Percentiles rank a stretch among this genome's conserved stretches.
phyloP scores from a whole-genome alignment of 1,140 invertebrate genomes.

The Asobara japonica region DNA sequence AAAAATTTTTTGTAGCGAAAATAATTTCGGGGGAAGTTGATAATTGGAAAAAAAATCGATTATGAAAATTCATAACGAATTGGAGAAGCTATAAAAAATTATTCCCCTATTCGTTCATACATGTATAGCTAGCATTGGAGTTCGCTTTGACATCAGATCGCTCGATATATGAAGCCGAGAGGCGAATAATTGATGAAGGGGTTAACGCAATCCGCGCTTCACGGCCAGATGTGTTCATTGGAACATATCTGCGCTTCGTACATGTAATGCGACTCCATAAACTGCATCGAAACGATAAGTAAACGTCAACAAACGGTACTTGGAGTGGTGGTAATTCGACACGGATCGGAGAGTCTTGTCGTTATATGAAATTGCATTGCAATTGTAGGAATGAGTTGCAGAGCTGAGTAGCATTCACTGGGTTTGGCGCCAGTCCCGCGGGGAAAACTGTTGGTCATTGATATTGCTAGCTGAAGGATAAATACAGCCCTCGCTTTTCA shows the following conservation, averaged over 20 bases:
- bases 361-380: constrained; percentile 3
- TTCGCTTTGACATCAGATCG: background rate
- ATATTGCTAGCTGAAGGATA: background rate
- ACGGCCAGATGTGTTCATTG: background rate
- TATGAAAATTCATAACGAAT: too few relatives aligned
- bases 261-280: background rate
- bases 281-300: background rate
- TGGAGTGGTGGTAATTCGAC: constrained; percentile 1
- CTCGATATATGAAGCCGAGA: background rate
- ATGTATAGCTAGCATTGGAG: background rate
- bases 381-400: constrained; percentile 11
- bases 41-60: too few relatives aligned
- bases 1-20: too few relatives aligned
- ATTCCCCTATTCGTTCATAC: too few relatives aligned
- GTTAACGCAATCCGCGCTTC: background rate
- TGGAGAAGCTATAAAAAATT: too few relatives aligned
- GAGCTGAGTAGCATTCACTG: background rate
- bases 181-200: background rate
- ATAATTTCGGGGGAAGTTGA: too few relatives aligned
- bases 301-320: constrained; percentile 18
- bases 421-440: background rate
- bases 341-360: constrained; percentile 6
- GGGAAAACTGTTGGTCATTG: constrained; percentile 4
- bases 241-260: background rate
- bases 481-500: background rate